Conservation (phyloP, 2,113 vertebrate species). For the Cavia aperea region DNA sequence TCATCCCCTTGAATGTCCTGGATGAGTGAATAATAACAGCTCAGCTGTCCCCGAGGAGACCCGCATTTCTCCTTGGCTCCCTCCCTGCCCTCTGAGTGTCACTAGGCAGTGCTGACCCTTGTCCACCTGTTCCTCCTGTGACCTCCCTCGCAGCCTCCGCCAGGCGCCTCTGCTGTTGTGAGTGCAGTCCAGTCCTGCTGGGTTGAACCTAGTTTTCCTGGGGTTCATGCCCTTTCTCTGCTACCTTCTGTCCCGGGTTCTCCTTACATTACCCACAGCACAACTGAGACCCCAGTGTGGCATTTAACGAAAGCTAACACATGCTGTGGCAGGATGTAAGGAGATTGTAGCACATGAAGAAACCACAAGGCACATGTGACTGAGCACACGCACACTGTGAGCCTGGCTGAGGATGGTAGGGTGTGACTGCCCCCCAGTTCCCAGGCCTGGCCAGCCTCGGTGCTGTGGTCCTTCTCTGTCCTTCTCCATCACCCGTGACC, state of each 20-base stretch:
- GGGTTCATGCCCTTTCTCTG: not conserved
- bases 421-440: not conserved
- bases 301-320: not conserved
- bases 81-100: not conserved
- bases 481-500: not conserved
- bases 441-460: not conserved
- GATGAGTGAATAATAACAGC: not conserved
- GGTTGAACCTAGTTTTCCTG: not conserved
- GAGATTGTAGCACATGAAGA: not conserved
- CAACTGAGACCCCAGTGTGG: not conserved
- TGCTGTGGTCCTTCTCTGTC: not conserved
- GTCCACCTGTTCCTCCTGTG: not conserved
- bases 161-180: not conserved
- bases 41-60: not conserved
- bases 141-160: not conserved
- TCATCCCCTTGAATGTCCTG: not conserved
- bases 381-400: not conserved
- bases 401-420: not conserved
- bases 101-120: not conserved
- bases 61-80: not conserved
- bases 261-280: not conserved
- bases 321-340: not conserved
- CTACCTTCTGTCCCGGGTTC: not conserved
- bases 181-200: not conserved
- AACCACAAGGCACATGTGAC: fast-evolving